Percentiles rank a stretch among this genome's conserved stretches.
phyloP scores from a whole-genome alignment of 2,888 invertebrate genomes.

The Hyalella azteca region DNA sequence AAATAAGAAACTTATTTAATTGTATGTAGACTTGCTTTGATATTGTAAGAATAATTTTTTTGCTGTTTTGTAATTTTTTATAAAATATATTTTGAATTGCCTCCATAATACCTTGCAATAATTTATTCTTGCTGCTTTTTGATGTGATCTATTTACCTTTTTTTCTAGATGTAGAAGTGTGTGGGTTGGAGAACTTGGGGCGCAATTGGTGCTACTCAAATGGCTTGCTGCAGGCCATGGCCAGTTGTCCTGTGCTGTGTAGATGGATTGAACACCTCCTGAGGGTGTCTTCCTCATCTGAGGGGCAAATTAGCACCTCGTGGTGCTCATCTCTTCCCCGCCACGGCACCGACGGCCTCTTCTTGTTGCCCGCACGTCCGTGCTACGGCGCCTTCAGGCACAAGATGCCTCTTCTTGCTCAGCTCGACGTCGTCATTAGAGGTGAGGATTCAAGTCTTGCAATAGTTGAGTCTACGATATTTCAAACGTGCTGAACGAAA shows the following conservation, averaged over 20 bases:
- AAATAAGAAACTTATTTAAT: background rate
- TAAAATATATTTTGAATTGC: background rate
- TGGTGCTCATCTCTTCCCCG: background rate
- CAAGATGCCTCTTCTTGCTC: background rate
- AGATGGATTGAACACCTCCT: slow-evolving; percentile 13
- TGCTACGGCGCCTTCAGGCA: background rate
- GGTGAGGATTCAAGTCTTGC: no score
- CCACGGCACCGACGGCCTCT: background rate
- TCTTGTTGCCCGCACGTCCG: background rate
- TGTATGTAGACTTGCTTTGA: background rate
- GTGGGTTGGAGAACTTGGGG: slow-evolving; percentile 16
- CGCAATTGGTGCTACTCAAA: slow-evolving; percentile 21
- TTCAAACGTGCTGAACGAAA: no score
- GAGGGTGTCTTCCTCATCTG: background rate
- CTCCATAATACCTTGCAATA: background rate
- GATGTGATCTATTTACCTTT: background rate
- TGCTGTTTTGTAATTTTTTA: background rate
- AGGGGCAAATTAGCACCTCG: background rate
- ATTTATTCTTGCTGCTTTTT: background rate
- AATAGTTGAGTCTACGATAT: no score
- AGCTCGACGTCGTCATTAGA: background rate
- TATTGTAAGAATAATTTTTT: background rate
- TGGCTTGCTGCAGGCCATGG: slow-evolving; percentile 8
- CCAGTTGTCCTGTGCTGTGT: slow-evolving; percentile 11
- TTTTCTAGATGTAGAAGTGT: background rate